Evolutionary conservation across 1,140 invertebrate genomes (phyloP).

Genomic region (Drosophila quadrilineata): DNA sequence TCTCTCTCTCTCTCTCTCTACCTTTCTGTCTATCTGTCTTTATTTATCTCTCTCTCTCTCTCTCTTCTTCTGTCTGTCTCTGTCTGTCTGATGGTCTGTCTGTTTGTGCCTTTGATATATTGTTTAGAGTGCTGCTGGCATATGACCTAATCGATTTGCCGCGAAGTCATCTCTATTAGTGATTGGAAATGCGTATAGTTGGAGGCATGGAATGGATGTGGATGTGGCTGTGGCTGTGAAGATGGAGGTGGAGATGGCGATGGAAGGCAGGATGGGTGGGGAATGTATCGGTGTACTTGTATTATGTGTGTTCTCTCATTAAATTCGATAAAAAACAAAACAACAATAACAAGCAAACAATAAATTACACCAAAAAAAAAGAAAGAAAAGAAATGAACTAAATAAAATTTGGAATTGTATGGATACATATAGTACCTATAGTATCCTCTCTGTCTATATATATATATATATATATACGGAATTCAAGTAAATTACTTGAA

Average conservation of each 20-base stretch:
- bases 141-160: constrained; percentile 49
- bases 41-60: too few relatives aligned
- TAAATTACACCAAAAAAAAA: not conserved
- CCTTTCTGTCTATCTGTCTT: not conserved
- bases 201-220: too few relatives aligned
- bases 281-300: too few relatives aligned
- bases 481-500: constrained; percentile 11
- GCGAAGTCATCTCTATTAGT: constrained; percentile 45
- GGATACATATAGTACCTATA: too few relatives aligned
- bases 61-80: not conserved
- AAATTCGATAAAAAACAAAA: constrained; percentile 24
- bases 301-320: too few relatives aligned
- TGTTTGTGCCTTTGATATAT: constrained; percentile 47
- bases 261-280: too few relatives aligned
- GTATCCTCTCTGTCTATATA: too few relatives aligned
- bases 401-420: too few relatives aligned
- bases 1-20: not conserved
- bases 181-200: too few relatives aligned
- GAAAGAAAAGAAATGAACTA: not conserved
- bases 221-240: too few relatives aligned
- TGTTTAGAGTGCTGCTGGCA: constrained; percentile 47
- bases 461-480: not conserved
- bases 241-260: too few relatives aligned
- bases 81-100: too few relatives aligned
- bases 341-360: not conserved